phyloP scores from a whole-genome alignment of 2,113 vertebrate genomes.

The Saguinus midas region DNA sequence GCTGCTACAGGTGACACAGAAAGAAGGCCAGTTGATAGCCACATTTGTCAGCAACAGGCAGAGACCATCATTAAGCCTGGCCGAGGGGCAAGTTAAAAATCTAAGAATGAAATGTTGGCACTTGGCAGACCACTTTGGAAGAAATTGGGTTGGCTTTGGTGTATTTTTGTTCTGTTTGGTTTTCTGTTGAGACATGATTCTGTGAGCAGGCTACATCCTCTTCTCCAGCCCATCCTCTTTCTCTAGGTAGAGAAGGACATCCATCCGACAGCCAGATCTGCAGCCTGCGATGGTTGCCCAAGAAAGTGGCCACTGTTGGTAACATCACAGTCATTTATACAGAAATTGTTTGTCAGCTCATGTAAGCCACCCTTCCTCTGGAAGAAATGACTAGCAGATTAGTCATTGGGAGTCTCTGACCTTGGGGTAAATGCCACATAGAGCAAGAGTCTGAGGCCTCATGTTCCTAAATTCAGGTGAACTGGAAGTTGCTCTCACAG shows the following conservation, averaged over 20 bases:
- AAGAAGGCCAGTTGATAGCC: slow-evolving; percentile 61
- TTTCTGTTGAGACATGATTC: not conserved
- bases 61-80: not conserved
- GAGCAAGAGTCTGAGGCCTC: not conserved
- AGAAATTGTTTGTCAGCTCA: not conserved
- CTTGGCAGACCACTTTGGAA: not conserved
- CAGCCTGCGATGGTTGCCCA: not conserved
- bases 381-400: not conserved
- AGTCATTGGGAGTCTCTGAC: not conserved
- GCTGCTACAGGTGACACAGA: slow-evolving; percentile 70
- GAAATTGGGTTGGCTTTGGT: not conserved
- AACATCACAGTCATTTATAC: fast-evolving
- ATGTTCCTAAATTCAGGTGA: not conserved
- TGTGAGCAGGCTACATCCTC: not conserved
- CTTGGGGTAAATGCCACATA: not conserved
- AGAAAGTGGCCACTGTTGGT: not conserved
- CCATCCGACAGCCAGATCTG: not conserved
- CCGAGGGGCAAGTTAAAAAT: not conserved
- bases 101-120: not conserved
- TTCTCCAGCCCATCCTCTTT: not conserved
- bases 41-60: slow-evolving; percentile 67
- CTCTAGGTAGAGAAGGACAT: not conserved
- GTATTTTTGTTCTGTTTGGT: not conserved
- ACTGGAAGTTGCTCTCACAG: not conserved
- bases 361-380: not conserved